phyloP scores from a whole-genome alignment of 2,888 invertebrate genomes.

The Aelia acuminata region DNA sequence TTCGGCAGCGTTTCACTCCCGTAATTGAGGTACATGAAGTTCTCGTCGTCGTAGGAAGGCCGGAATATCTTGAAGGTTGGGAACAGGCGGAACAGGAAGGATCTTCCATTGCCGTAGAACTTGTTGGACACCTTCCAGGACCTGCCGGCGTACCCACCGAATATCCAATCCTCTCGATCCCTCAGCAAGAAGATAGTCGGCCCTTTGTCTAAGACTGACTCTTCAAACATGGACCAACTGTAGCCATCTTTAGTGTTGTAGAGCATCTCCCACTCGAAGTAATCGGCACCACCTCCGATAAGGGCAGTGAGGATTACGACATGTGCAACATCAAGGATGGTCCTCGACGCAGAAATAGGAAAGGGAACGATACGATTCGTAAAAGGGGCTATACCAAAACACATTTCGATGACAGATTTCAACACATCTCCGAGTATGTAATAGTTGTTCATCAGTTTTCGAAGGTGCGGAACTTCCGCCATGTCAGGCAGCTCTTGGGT shows the following conservation, averaged over 20 bases:
- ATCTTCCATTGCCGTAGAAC: background rate
- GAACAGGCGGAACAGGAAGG: background rate
- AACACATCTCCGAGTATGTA: background rate
- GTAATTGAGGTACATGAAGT: slow-evolving; percentile 1
- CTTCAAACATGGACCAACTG: background rate
- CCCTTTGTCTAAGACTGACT: background rate
- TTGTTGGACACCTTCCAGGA: background rate
- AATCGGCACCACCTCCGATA: background rate
- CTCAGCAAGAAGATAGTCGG: background rate
- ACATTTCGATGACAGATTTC: background rate
- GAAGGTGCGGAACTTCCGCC: background rate
- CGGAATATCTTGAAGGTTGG: slow-evolving; percentile 4
- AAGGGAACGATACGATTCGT: background rate
- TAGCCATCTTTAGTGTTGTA: background rate
- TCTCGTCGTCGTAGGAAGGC: background rate
- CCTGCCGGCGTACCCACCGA: background rate
- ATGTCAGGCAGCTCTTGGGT: background rate
- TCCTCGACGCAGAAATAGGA: background rate
- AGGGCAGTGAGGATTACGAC: background rate
- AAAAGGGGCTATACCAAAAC: background rate
- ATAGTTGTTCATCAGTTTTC: background rate
- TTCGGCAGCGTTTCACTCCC: background rate
- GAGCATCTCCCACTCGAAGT: slow-evolving; percentile 2
- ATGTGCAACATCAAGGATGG: slow-evolving; percentile 3
- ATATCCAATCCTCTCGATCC: slow-evolving; percentile 17